Evolutionary conservation across 2,888 invertebrate species (phyloP), one percentile per base, ranked within the genome.

Genomic region (Lithophane semibrunnea): DNA sequence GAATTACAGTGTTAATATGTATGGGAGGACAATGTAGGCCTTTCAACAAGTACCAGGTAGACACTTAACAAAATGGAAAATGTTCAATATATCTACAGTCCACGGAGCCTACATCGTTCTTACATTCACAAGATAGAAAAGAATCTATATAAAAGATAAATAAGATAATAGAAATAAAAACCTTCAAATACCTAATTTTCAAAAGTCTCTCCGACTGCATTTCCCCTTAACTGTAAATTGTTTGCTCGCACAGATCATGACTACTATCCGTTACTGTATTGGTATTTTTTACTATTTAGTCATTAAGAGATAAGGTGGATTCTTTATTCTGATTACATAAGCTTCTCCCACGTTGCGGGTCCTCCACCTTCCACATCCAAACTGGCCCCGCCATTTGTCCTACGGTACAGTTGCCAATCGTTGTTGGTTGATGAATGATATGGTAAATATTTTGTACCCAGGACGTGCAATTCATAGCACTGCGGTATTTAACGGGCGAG

Each of bases 401-500:
- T 18, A 16, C n/a, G 18, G 16, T 56, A 12, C 61, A 13, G 21
- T 54, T 71, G 16, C 4, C 5, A 8, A 44, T 54, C 44, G 37
- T 44, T 76, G 24, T n/a, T 37, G 37, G n/a, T 37, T 54, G 13
- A 52, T 29, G 54, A 75, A 60, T 69, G 9, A 47, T 56, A 37
- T 13, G 21, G 16, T 67, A 18, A 29, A 21, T 54, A 73, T 44
- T 29, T 44, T 63, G 54, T 56, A 21, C 18, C 3, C 70, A 98
- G 97, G 98, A 98, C 80, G 97, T 98, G 0, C 98, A 98, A 94
- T 98, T 98, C 92, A 98, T 99, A 79, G 99, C 99, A 0, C 95
- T 99, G 21, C 97, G 98, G 4, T 99, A 99, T 95, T 95, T 99
- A 89, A 99, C 99, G 0, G 99, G 99, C 1, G 99, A 99, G 95